Base-by-base conservation (phyloP, 2,797 vertebrate species). In the Labeo calbasu region DNA sequence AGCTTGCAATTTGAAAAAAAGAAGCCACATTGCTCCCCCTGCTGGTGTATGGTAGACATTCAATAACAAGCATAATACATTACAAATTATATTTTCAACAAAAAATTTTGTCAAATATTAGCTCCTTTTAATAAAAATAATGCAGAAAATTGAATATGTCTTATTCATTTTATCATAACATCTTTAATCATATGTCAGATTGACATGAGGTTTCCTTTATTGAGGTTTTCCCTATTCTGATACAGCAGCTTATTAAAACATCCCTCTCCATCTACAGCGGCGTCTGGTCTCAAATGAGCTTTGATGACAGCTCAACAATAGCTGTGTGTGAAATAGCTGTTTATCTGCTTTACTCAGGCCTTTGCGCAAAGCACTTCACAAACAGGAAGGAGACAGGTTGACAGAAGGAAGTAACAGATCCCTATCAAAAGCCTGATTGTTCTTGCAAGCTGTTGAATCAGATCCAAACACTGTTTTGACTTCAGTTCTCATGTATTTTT, bases 371-470 rank as follows among this genome's bases (percentile, higher is more conserved):
- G 83, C 75, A 87, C 85, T 91, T 83, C 88, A 87, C 87, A 93
- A 94, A 94, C 93, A 93, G 93, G 93, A 95, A 92, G 86, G 71
- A 88, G 88, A 71, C 66, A 79, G 66, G 65, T 84, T 78, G 40
- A 78, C 76, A 63, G 83, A 40, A 87, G 92, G 92, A 93, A 93
- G 87, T 90, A 14, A 68, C 57, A 87, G 88, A 91, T 93, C 86
- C 83, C 63, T 91, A 92, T 94, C 91, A 82, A 84, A 86, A 77
- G 71, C 77, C 63, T 83, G 84, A 89, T 88, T 90, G 88, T 90
- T 89, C 46, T 81, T 72, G 51, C 73, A 53, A 36, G 76, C 73
- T 28, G 6, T 51, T n/a, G 21, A 71, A 73, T 66, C 57, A 68
- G 11, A 81, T 57, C 66, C 65, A 6, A 84, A 25, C 36, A 19